Evolutionary conservation across 1,140 invertebrate species (phyloP), one percentile per base, ranked within the genome.

Genomic region (Tigriopus japonicus): DNA sequence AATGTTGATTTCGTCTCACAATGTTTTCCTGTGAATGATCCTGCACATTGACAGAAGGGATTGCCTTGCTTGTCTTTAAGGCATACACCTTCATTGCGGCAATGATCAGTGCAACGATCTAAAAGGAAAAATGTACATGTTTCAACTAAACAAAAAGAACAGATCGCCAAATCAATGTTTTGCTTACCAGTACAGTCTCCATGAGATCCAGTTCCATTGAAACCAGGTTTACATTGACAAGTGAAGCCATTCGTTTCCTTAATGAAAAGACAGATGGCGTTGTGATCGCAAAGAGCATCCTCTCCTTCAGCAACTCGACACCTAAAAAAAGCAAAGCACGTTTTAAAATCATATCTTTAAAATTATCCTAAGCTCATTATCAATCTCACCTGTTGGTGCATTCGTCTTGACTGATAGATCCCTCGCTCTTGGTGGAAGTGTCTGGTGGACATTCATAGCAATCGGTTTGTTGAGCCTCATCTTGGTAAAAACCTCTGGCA

Each of bases 171-270:
- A 35, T 35, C 28, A 35, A 35, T 9, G 3, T 35, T 3, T 35
- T 35, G 3, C 28, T 72, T 72, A 81, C 79, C 78, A 35, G 72
- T 78, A 71, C 86, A 91, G 42, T 78, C 73, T 1, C 40, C 40
- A 15, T 35, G 23, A 72, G 81, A 80, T 63, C 86, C 87, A 21
- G 84, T 86, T 67, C 87, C 87, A 69, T 91, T 90, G 74, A 87
- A 96, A 1, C 90, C 91, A 1, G 86, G 84, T 68, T 92, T 94
- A 71, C 92, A 96, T 68, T 90, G 84, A 67, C 92, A 96, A 65
- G 83, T 83, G 73, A 89, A 93, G 64, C 88, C 85, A 63, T 81
- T 84, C 0, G 84, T 88, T 68, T 91, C 86, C 0, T 79, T 78
- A 42, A 87, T 82, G 52, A 92, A 76, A 0, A 93, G 76, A 70